Evolutionary conservation across 2,113 vertebrate species (phyloP).

Genomic region (Harpagus bidentatus): DNA sequence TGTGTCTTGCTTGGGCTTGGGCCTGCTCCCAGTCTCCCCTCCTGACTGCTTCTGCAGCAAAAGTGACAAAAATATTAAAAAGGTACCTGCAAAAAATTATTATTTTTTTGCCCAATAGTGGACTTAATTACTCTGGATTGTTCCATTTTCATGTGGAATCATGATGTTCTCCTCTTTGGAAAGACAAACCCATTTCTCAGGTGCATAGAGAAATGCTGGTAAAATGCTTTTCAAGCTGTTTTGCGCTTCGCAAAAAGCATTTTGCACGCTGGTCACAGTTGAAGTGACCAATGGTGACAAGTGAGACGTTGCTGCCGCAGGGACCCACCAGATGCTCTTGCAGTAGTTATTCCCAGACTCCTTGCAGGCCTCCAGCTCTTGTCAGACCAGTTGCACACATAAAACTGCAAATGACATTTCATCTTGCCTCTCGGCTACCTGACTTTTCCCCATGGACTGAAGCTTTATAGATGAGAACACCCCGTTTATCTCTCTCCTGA

Average conservation of each 20-base stretch:
- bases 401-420: not conserved
- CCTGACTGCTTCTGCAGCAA: not conserved
- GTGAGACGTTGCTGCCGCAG: not conserved
- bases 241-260: not conserved
- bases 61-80: not conserved
- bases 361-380: not conserved
- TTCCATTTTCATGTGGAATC: not conserved
- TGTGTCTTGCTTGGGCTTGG: not conserved
- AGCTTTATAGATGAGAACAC: not conserved
- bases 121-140: not conserved
- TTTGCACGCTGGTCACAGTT: not conserved
- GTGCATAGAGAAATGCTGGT: not conserved
- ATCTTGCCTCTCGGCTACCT: not conserved
- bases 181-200: not conserved
- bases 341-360: not conserved
- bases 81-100: not conserved
- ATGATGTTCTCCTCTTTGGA: not conserved
- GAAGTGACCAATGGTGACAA: not conserved
- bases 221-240: not conserved
- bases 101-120: not conserved
- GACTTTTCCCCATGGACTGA: not conserved
- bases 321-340: not conserved
- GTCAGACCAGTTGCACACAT: not conserved
- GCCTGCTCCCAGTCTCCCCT: not conserved
- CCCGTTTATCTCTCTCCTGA: not conserved